Evolutionary conservation across 2,888 invertebrate genomes (phyloP).

Genomic region (Pseudoips prasinana): DNA sequence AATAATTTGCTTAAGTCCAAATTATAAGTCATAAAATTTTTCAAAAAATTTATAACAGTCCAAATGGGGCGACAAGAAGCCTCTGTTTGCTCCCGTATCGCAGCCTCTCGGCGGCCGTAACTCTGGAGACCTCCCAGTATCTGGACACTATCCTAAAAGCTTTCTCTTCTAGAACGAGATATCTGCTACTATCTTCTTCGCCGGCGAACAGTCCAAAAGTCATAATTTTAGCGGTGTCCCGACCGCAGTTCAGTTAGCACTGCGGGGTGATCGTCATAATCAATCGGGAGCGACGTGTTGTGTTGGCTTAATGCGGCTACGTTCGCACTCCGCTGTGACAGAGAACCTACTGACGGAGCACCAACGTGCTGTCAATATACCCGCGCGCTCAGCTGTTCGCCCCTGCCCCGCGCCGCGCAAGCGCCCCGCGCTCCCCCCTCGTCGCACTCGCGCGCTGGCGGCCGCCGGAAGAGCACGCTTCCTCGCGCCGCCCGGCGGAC

Average conservation of each 20-base stretch:
- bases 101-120: constrained; percentile 68
- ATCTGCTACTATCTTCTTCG: constrained; percentile 74
- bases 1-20: constrained; percentile 52
- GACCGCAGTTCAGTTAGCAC: constrained; percentile 71
- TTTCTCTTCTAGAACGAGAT: constrained; percentile 70
- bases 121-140: constrained; percentile 73
- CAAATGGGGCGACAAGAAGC: constrained; percentile 55
- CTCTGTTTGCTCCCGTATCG: constrained; percentile 61
- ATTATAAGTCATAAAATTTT: constrained; percentile 42
- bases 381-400: constrained; percentile 82
- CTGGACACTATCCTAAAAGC: constrained; percentile 76
- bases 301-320: constrained; percentile 58
- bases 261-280: constrained; percentile 75
- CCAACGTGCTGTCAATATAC: constrained; percentile 84
- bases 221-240: constrained; percentile 78
- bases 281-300: constrained; percentile 48
- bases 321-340: constrained; percentile 71
- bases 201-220: constrained; percentile 76
- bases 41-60: constrained; percentile 60
- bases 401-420: constrained; percentile 60
- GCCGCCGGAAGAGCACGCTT: constrained; percentile 26
- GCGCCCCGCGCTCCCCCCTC: constrained; percentile 52
- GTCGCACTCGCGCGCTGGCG: constrained; percentile 44
- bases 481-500: constrained; percentile 18
- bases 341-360: constrained; percentile 81